phyloP scores from a whole-genome alignment of 37 sponge, comb jelly and placozoan genomes.

The Halisarca cf. caerulea region DNA sequence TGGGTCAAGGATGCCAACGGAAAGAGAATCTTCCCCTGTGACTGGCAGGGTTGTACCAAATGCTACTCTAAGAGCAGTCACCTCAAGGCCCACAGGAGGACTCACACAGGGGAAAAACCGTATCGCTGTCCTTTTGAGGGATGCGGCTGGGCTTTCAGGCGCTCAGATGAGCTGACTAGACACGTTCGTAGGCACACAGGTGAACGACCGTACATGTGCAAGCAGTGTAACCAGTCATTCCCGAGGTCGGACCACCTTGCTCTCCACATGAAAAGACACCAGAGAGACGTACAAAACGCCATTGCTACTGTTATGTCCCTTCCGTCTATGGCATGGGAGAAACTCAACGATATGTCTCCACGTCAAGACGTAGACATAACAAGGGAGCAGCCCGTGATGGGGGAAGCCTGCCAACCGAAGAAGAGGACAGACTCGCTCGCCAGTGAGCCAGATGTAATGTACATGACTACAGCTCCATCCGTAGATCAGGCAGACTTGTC shows the following conservation, averaged over 20 bases:
- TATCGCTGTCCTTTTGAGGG: slow-evolving; percentile 28
- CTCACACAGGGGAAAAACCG: slow-evolving; percentile 44
- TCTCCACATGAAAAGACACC: slow-evolving; percentile 35
- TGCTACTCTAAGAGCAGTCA: slow-evolving; percentile 31
- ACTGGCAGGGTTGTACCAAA: slow-evolving; percentile 18
- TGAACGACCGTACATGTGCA: slow-evolving; percentile 28
- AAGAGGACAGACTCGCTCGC: neutral
- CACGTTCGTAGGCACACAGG: slow-evolving; percentile 38
- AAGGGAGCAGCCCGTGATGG: no score
- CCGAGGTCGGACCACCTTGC: slow-evolving; percentile 34
- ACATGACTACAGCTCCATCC: neutral
- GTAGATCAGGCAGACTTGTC: neutral
- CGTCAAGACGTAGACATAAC: no score
- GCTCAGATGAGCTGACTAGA: slow-evolving; percentile 43
- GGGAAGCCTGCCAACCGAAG: neutral
- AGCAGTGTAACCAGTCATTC: slow-evolving; percentile 33
- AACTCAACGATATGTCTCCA: neutral
- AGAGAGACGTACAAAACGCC: slow-evolving; percentile 28
- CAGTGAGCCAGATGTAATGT: neutral
- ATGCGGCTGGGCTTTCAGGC: slow-evolving; percentile 36
- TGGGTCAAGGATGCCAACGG: slow-evolving; percentile 29
- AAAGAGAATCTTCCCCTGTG: slow-evolving; percentile 28
- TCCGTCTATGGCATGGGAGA: slow-evolving; percentile 18
- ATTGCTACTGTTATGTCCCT: slow-evolving; percentile 27
- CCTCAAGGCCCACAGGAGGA: slow-evolving; percentile 36